Evolutionary conservation across 2,113 vertebrate genomes (phyloP), one percentile per base, ranked within the genome.

Genomic region (Scolopax mira): DNA sequence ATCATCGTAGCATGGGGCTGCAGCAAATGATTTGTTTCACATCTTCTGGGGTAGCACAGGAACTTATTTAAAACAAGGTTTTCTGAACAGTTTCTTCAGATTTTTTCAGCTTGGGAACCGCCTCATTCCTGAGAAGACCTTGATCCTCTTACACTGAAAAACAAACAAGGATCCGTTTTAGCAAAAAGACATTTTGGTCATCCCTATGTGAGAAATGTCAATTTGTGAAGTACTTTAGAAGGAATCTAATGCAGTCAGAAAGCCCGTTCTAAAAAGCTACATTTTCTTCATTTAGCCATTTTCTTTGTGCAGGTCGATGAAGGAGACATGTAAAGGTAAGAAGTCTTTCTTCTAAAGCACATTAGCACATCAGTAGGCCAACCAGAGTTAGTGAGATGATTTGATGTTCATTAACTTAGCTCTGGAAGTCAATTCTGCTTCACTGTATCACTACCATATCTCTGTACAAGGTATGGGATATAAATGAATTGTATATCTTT

Each of bases 1-100:
- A 30, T n/a, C 65, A 18, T 52, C 1, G 0, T 35, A 86, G 18
- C 19, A 54, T 0, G 0, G 11, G 12, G 23, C 15, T 79, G n/a
- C 72, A 80, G 51, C 22, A 87, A 84, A 41, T 27, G 19, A 35
- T n/a, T 33, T 58, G 33, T 33, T 17, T 28, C 25, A 27, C 18
- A 31, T 16, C 27, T 60, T 62, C 41, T 5, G 11, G 24, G n/a
- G 28, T 9, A 58, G 49, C 27, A 70, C 3, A n/a, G 18, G 15
- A 57, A 52, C 7, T 51, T 54, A 18, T 6, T 60, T 79, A 41
- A 75, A 77, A 41, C 61, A 51, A 79, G 48, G 9, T 46, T 86
- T 83, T 61, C 17, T 62, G 31, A 6, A 6, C 11, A 48, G 27
- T 57, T 75, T 66, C 42, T 66, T 72, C 21, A 35, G 31, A 52